phyloP scores from a whole-genome alignment of 2,888 invertebrate species.

The Acronicta psi region DNA sequence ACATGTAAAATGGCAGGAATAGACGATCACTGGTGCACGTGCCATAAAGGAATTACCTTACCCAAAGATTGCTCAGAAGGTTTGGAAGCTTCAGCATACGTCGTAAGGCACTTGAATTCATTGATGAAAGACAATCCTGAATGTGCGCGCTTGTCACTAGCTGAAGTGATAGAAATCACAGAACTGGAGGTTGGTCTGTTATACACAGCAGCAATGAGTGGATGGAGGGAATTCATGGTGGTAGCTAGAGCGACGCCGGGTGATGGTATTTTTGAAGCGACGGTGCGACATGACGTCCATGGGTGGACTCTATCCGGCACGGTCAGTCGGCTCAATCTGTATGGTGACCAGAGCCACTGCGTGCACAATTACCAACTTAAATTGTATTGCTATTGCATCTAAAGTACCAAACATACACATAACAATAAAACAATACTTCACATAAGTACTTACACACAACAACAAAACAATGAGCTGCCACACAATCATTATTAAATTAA shows the following conservation, averaged over 20 bases:
- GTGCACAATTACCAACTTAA: slow-evolving; percentile 92
- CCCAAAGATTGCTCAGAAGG: slow-evolving; percentile 86
- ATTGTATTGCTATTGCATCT: slow-evolving; percentile 92
- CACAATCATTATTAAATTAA: not conserved
- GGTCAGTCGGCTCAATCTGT: slow-evolving; percentile 93
- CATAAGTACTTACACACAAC: too few species aligned
- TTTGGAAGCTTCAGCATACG: slow-evolving; percentile 87
- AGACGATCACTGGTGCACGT: slow-evolving; percentile 96
- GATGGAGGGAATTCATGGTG: slow-evolving; percentile 90
- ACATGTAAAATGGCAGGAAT: slow-evolving; percentile 94
- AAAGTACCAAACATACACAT: not conserved
- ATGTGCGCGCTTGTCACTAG: slow-evolving; percentile 91
- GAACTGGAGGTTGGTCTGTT: slow-evolving; percentile 84
- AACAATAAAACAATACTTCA: too few species aligned
- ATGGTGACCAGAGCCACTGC: slow-evolving; percentile 93
- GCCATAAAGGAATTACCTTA: slow-evolving; percentile 91
- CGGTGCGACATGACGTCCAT: slow-evolving; percentile 82
- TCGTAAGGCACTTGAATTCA: slow-evolving; percentile 91
- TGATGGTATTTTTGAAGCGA: slow-evolving; percentile 93
- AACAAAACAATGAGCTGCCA: too few species aligned
- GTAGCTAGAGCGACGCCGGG: slow-evolving; percentile 91
- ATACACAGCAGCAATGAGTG: slow-evolving; percentile 70
- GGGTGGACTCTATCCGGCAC: slow-evolving; percentile 90
- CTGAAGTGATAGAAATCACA: slow-evolving; percentile 90
- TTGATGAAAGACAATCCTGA: slow-evolving; percentile 89